Base-by-base conservation (phyloP, 2,113 vertebrate species). In the Caranx ignobilis region DNA sequence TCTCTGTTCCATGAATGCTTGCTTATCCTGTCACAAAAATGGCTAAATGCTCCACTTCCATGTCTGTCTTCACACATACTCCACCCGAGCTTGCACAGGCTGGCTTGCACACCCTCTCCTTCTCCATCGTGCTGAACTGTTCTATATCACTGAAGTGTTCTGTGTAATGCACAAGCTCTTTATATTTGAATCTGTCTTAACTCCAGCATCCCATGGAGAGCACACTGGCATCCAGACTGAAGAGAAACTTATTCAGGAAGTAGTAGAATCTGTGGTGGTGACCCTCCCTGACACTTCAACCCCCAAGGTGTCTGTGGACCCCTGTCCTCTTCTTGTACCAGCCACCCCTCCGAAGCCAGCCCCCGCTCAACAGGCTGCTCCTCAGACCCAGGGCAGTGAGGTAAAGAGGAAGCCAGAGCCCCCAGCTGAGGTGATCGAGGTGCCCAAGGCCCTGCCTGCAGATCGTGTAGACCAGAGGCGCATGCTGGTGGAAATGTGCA, bases 401-500 rank as follows among this genome's bases (percentile, higher is more conserved):
- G 90, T 92, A 43, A 97, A 83, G 85, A 97, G 85, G 92, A 96
- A 92, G 79, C 78, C 89, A 0, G 97, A 97, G 11, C 81, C 89
- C 0, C 77, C 86, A 0, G 87, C 84, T 0, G 97, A 99, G 61
- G 79, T 88, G 0, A 66, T 91, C 0, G 96, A 96, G 39, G 95
- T 98, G 54, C 96, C 97, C 2, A 96, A 93, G 50, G 93, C 94
- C 1, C 95, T 99, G 37, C 98, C 97, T 0, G 35, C 91, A 0
- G 97, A 96, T 0, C 91, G 86, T 0, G 93, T 84, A 31, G 98
- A 97, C n/a, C 98, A 97, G 94, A 95, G 95, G 12, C 94, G 94
- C 68, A 95, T 97, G 88, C 95, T 99, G 81, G 96, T 97, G 0
- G 96, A 98, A 62, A 96, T 97, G 93, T 99, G 97, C 18, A 92